Evolutionary conservation across 2,797 vertebrate species (phyloP).

Genomic region (Enteromius mattozi): DNA sequence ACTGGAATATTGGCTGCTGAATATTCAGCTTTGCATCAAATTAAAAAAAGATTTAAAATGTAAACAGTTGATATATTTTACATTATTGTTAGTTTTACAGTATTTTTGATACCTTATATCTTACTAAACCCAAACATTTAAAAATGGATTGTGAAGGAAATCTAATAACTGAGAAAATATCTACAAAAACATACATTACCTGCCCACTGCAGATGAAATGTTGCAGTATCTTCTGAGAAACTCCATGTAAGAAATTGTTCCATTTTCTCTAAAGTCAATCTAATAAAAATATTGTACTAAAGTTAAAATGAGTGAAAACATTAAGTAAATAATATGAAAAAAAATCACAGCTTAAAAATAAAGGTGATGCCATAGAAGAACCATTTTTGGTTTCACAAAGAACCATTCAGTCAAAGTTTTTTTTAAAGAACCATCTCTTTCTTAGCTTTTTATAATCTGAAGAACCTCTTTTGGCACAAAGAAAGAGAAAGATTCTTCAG

Average conservation of each 20-base stretch:
- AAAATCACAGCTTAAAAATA: background rate
- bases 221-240: constrained; percentile 59
- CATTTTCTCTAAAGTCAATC: constrained; percentile 56
- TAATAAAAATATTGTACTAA: constrained; percentile 9
- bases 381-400: no score
- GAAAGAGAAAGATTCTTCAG: no score
- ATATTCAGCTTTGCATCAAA: background rate
- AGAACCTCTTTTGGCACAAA: no score
- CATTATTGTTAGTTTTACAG: background rate
- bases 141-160: background rate
- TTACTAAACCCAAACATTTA: background rate
- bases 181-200: constrained; percentile 43
- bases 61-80: background rate
- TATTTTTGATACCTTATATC: background rate
- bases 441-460: no score
- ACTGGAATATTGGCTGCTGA: background rate
- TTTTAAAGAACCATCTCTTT: no score
- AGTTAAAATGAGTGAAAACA: background rate
- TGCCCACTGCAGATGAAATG: constrained; percentile 29
- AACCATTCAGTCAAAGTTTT: no score
- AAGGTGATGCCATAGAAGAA: no score
- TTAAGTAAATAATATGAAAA: background rate
- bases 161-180: background rate
- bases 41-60: background rate
- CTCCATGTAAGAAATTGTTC: constrained; percentile 55